Evolutionary conservation across 2,797 vertebrate species (phyloP), one percentile per base, ranked within the genome.

Genomic region (Cossypha heuglini): DNA sequence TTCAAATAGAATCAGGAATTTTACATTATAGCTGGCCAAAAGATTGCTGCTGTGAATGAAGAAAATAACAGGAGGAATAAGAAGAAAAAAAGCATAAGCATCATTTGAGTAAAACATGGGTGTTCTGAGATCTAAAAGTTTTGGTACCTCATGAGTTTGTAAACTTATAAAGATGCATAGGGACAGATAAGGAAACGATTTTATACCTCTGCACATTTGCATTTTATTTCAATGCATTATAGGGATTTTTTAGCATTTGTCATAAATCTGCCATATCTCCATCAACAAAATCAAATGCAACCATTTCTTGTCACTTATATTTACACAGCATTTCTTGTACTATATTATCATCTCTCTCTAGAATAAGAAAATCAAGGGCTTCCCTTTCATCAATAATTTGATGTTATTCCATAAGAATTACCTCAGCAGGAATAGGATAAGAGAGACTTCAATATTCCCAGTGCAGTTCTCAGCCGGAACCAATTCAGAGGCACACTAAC

Each of bases 1-100:
- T 94, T 80, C 22, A 5, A 86, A 95, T 85, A 92, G 64, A 89
- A 91, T 63, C 8, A 5, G 67, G 83, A 97, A 95, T 93, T 96
- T 88, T 86, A 90, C 45, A 28, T 86, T 91, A 84, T 38, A 74
- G 52, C 46, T 76, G 64, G 78, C 81, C 85, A 74, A 89, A 88
- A 84, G 52, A 84, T 31, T 64, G 42, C 52, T 84, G 64, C 55
- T 87, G 37, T 58, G 76, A 85, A 76, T 55, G 26, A 62, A 68
- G 72, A 93, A 89, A 94, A 63, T 33, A 88, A 37, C 4, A 82
- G 33, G 54, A 15, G 61, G 13, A 77, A 68, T 22, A 74, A 37
- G 1, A 28, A 2, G 1, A 22, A 2, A 9, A 20, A 33, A 55
- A 18, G 48, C 54, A 35, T 35, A 88, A 91, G 28, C 35, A 67